Conservation (phyloP, 2,888 invertebrate genomes). For the Ceratothoa steindachneri region DNA sequence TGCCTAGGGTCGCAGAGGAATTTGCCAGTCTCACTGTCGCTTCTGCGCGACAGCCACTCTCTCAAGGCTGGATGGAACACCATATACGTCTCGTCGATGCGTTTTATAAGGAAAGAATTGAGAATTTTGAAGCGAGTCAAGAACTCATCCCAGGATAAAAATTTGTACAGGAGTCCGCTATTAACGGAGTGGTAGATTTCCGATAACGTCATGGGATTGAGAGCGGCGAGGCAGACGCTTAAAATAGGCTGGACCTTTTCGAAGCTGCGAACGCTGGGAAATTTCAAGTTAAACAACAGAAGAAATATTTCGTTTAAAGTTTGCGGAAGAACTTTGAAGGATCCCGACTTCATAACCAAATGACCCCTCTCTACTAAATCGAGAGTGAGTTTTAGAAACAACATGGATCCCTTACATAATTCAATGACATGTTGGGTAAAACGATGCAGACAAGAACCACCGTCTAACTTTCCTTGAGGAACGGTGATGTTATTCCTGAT, state of each 20-base stretch:
- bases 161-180: constrained; percentile 71
- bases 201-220: constrained; percentile 80
- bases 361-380: constrained; percentile 88
- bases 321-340: constrained; percentile 84
- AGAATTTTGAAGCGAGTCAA: constrained; percentile 58
- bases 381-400: constrained; percentile 84
- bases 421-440: constrained; percentile 80
- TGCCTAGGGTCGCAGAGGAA: constrained; percentile 85
- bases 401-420: constrained; percentile 80
- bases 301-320: constrained; percentile 83
- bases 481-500: constrained; percentile 71
- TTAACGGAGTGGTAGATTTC: constrained; percentile 93
- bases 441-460: constrained; percentile 56
- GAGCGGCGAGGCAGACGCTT: constrained; percentile 81
- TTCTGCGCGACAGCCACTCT: constrained; percentile 89
- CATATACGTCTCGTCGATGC: constrained; percentile 90
- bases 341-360: constrained; percentile 85
- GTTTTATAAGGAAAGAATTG: constrained; percentile 80
- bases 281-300: constrained; percentile 81
- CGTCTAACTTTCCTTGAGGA: constrained; percentile 57
- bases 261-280: constrained; percentile 83
- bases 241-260: constrained; percentile 83
- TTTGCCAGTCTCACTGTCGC: constrained; percentile 73
- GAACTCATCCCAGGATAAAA: constrained; percentile 85
- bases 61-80: constrained; percentile 96